phyloP scores from a whole-genome alignment of 2,113 vertebrate species.

The Paracanthobrama guichenoti region DNA sequence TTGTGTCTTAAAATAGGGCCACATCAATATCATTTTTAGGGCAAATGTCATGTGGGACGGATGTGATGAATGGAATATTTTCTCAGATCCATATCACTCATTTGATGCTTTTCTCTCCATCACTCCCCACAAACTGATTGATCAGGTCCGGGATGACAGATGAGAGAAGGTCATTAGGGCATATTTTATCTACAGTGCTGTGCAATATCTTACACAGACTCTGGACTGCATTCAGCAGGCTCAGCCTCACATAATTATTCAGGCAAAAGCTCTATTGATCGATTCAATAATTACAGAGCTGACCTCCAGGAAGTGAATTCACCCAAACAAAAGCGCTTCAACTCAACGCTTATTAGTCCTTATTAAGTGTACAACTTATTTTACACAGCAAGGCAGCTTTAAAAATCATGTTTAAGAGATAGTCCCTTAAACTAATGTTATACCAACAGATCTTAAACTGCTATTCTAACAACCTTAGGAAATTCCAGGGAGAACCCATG shows the following conservation, averaged over 20 bases:
- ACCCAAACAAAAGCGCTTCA: not conserved
- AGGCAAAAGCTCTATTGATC: constrained; percentile 30
- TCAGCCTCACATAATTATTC: constrained; percentile 43
- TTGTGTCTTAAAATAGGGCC: not conserved
- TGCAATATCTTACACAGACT: constrained; percentile 15
- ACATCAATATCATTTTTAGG: constrained; percentile 49
- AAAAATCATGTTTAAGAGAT: not conserved
- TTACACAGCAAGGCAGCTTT: not conserved
- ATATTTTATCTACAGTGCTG: not conserved
- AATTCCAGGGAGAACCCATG: not conserved
- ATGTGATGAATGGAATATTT: constrained; percentile 45
- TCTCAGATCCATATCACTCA: constrained; percentile 46
- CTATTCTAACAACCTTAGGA: not conserved
- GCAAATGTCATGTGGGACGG: constrained; percentile 29
- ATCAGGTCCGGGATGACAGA: constrained; percentile 22
- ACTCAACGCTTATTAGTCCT: constrained; percentile 1
- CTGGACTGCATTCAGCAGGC: not conserved
- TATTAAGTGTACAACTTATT: not conserved
- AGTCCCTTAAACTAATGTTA: not conserved
- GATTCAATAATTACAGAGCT: not conserved
- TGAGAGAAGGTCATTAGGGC: constrained; percentile 25
- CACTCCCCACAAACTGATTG: constrained; percentile 8
- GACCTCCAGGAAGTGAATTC: constrained; percentile 16
- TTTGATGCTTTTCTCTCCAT: constrained; percentile 28
- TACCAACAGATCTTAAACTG: not conserved